Base-by-base conservation (phyloP, 2,797 vertebrate genomes). In the Sebastes minor region DNA sequence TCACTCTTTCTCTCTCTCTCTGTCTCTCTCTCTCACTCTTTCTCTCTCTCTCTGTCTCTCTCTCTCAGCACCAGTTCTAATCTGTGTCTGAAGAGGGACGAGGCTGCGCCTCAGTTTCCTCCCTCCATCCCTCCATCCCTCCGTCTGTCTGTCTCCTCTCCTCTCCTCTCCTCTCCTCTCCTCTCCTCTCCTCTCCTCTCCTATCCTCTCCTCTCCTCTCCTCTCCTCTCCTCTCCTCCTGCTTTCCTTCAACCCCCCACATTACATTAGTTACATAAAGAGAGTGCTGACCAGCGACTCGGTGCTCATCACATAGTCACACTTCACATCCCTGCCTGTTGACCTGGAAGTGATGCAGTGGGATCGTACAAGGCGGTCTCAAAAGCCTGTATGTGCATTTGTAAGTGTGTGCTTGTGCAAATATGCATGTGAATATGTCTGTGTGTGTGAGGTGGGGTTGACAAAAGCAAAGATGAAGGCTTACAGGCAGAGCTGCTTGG, bases 291-390 rank as follows among this genome's bases (percentile, higher is more conserved):
- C 82, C 85, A 14, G 71, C 46, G 14, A 78, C 87, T 83, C 74
- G 10, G 65, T 33, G 79, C 82, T 89, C 86, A 85, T 89, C 89
- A 73, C 74, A 74, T 35, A 80, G 89, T 85, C 88, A 82, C 91
- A 83, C 85, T 86, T 82, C 74, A 72, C 38, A 52, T 81, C 89
- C 74, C 83, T 82, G 90, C 81, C 74, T 38, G 35, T 61, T 95
- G 94, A 94, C 94, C 93, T 94, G 92, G 90, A 94, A 94, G 88
- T 78, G 86, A 94, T 91, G 77, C 80, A 13, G 74, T 62, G 80
- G 77, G 74, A 80, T 87, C 22, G 49, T 69, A 80, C 79, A 82
- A 88, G 84, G 84, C 74, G 2, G 63, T 76, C 72, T 85, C 65
- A 80, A 80, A 92, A 85, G 86, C 77, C 81, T 73, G 67, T 53